Evolutionary conservation across 2,113 vertebrate species (phyloP).

Genomic region (Anarhynchus alexandrinus): DNA sequence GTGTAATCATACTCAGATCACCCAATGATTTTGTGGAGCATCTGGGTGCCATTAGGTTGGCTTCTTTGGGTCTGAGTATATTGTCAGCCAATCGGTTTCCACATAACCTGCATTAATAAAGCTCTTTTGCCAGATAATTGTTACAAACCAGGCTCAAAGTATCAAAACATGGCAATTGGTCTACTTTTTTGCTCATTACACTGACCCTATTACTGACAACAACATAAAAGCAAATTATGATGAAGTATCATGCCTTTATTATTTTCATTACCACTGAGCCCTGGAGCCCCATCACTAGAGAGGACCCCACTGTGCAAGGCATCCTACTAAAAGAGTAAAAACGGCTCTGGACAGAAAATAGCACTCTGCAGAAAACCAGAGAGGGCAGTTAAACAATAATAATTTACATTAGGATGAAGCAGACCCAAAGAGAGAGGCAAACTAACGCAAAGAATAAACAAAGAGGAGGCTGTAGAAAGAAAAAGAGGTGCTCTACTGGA

Average conservation of each 20-base stretch:
- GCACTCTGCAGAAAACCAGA: background rate
- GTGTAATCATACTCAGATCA: background rate
- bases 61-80: background rate
- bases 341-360: background rate
- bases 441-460: background rate
- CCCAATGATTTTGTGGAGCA: background rate
- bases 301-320: background rate
- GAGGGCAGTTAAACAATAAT: background rate
- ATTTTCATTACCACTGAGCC: background rate
- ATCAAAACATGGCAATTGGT: background rate
- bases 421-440: background rate
- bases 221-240: constrained; percentile 15
- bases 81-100: background rate
- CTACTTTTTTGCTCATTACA: background rate
- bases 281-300: background rate
- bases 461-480: background rate
- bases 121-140: background rate
- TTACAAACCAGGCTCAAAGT: background rate
- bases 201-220: background rate
- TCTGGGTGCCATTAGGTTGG: background rate
- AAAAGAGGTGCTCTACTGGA: background rate
- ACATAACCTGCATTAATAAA: background rate
- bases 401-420: background rate
- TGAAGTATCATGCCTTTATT: background rate
- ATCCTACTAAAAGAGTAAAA: background rate